phyloP scores from a whole-genome alignment of 2,797 vertebrate genomes.

The Ceyx erithaca region DNA sequence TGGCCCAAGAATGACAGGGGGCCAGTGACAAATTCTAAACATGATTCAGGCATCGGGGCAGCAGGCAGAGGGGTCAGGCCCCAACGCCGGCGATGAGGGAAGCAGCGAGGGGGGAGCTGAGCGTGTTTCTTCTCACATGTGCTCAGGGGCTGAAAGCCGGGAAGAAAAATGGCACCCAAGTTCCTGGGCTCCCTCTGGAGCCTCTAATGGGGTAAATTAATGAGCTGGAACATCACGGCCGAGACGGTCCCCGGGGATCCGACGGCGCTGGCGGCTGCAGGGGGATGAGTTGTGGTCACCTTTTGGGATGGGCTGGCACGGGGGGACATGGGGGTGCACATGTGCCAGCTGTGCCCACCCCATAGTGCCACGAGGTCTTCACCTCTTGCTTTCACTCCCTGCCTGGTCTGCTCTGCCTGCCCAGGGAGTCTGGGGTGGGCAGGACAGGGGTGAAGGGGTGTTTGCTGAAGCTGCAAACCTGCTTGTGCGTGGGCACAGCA shows the following conservation, averaged over 20 bases:
- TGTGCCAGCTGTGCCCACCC: neutral
- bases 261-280: accelerated
- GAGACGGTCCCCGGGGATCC: accelerated
- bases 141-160: neutral
- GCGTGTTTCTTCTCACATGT: conserved; percentile 16
- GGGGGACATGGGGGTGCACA: too few species aligned
- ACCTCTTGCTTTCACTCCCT: neutral
- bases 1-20: conserved; percentile 25
- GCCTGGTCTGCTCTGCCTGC: neutral
- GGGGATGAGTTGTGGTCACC: neutral
- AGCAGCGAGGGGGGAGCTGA: accelerated
- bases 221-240: neutral
- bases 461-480: neutral
- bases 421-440: neutral
- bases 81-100: neutral
- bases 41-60: conserved; percentile 35
- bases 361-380: neutral
- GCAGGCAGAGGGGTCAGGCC: conserved; percentile 8
- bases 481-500: accelerated
- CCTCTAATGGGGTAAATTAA: conserved; percentile 1
- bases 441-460: neutral
- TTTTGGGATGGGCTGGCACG: neutral
- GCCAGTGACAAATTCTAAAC: conserved; percentile 39
- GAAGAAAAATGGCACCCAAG: conserved; percentile 40
- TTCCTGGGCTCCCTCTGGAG: conserved; percentile 7